Evolutionary conservation across 2,797 vertebrate species (phyloP).

Genomic region (Discoglossus pictus): DNA sequence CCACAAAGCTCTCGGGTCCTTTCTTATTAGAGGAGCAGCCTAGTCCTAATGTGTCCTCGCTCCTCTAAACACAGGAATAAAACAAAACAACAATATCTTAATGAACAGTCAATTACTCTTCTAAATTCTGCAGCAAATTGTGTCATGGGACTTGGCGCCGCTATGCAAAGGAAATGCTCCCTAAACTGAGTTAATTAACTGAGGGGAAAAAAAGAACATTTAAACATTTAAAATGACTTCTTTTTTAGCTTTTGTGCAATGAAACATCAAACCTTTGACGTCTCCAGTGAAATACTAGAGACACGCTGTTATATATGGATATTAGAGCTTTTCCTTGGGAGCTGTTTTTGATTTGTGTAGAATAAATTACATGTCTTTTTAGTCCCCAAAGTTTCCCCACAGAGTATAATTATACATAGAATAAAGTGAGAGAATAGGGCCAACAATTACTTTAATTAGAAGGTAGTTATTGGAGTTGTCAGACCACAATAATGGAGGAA

Average conservation of each 20-base stretch:
- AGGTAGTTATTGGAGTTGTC: constrained; percentile 62
- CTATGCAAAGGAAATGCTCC: constrained; percentile 29
- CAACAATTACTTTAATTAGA: constrained; percentile 72
- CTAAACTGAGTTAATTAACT: constrained; percentile 59
- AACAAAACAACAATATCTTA: constrained; percentile 16
- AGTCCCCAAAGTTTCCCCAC: constrained; percentile 64
- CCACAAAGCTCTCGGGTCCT: too few relatives aligned
- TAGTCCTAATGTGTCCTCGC: background rate
- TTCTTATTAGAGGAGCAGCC: background rate
- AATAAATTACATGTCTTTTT: constrained; percentile 57
- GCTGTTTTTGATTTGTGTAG: constrained; percentile 31
- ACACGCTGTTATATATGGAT: constrained; percentile 61
- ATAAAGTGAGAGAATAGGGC: constrained; percentile 66
- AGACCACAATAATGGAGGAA: constrained; percentile 47
- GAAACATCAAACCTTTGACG: constrained; percentile 38
- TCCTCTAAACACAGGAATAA: constrained; percentile 14
- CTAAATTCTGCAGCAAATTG: background rate
- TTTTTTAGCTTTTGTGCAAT: constrained; percentile 53
- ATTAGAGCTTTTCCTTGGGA: constrained; percentile 59
- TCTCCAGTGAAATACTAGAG: constrained; percentile 44
- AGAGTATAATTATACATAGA: constrained; percentile 69
- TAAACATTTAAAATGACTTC: constrained; percentile 45
- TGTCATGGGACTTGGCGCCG: background rate
- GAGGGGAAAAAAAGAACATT: constrained; percentile 42
- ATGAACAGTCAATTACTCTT: constrained; percentile 18